Conservation (phyloP, 2,797 vertebrate genomes). For the Potorous gilbertii region DNA sequence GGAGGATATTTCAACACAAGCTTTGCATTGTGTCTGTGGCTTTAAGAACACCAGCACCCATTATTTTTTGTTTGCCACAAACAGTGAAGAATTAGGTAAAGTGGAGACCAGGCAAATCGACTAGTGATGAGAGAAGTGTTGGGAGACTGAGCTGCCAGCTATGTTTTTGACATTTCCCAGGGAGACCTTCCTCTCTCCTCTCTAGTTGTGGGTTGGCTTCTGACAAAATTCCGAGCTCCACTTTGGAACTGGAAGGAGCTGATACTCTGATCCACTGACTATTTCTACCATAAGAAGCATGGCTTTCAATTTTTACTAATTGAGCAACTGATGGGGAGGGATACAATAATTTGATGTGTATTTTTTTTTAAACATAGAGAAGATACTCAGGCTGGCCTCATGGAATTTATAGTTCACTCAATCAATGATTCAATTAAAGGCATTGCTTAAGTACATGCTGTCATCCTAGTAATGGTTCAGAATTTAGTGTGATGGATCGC, state of each 20-base stretch:
- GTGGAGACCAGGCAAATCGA: neutral
- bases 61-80: neutral
- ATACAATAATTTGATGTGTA: neutral
- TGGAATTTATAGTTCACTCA: constrained; percentile 14
- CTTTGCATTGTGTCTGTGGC: neutral
- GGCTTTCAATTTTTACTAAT: constrained; percentile 25
- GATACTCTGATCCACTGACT: neutral
- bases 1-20: neutral
- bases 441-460: constrained; percentile 2
- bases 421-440: constrained; percentile 26
- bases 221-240: neutral
- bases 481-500: neutral
- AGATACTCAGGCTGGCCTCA: constrained; percentile 18
- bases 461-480: constrained; percentile 11
- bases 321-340: constrained; percentile 3
- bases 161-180: neutral
- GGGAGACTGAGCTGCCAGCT: neutral
- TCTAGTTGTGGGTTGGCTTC: neutral
- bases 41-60: neutral
- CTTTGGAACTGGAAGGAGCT: neutral
- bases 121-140: neutral
- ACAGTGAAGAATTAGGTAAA: neutral
- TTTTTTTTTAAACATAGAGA: constrained; percentile 1
- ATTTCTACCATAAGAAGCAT: neutral
- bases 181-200: neutral